Evolutionary conservation across 2,888 invertebrate genomes (phyloP).

Genomic region (Chaitophorus viminalis): DNA sequence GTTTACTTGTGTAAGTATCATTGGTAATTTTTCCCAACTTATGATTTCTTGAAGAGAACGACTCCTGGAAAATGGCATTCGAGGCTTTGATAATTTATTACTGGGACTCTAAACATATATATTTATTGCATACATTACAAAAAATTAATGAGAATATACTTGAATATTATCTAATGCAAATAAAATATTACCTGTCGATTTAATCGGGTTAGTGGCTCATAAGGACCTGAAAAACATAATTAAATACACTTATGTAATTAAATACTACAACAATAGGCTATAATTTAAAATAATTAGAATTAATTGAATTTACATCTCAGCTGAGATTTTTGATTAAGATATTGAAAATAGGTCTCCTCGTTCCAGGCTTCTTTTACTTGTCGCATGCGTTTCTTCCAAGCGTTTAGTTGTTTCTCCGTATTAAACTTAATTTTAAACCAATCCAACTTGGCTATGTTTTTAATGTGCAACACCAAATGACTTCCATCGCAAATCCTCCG

Average conservation of each 20-base stretch:
- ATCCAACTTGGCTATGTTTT: constrained; percentile 56
- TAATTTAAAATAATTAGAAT: not conserved
- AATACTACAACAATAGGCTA: not conserved
- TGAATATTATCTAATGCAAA: not conserved
- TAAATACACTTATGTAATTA: not conserved
- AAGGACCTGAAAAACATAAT: constrained; percentile 39
- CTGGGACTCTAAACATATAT: constrained; percentile 32
- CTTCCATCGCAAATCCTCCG: constrained; percentile 52
- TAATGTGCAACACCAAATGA: constrained; percentile 49
- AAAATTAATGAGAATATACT: not conserved
- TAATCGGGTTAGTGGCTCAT: constrained; percentile 51
- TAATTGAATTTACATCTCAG: constrained; percentile 46
- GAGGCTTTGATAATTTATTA: constrained; percentile 49
- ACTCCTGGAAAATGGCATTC: constrained; percentile 52
- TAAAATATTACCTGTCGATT: constrained; percentile 35
- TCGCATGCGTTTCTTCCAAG: constrained; percentile 55
- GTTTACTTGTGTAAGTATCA: constrained; percentile 51
- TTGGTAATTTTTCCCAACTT: constrained; percentile 56
- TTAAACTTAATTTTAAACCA: constrained; percentile 54
- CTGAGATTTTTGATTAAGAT: constrained; percentile 58
- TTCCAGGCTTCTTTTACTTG: constrained; percentile 60
- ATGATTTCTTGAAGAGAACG: constrained; percentile 57
- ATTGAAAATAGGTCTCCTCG: constrained; percentile 57
- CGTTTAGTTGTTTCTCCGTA: constrained; percentile 44
- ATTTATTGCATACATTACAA: not conserved